These are phyloP conservation scores for Solenopsis fugax DNA, from an alignment of 1,140 invertebrate species.

Conservation along the genomic window DNA sequence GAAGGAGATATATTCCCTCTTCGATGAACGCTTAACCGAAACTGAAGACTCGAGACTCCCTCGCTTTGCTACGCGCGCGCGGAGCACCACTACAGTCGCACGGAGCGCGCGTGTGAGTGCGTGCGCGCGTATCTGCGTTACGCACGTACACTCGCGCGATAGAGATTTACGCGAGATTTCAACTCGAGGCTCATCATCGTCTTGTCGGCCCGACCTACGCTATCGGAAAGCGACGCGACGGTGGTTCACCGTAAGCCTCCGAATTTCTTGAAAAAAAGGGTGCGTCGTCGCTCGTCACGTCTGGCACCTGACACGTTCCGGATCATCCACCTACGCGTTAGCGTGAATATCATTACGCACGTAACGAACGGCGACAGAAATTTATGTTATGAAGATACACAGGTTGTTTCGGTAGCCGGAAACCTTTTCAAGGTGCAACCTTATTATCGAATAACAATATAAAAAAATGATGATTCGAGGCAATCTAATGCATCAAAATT, in stretches of 20 bases:
- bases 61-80: slow-evolving; percentile 68
- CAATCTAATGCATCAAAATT: background rate
- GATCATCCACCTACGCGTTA: slow-evolving; percentile 16
- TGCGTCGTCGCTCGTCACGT: background rate
- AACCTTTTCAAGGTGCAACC: background rate
- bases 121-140: background rate
- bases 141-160: background rate
- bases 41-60: slow-evolving; percentile 76
- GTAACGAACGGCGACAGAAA: background rate
- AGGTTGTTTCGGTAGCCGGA: background rate
- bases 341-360: background rate
- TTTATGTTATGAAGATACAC: background rate
- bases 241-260: background rate
- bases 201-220: slow-evolving; percentile 67
- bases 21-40: slow-evolving; percentile 71
- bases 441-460: background rate
- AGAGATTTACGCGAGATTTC: slow-evolving; percentile 69
- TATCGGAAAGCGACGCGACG: slow-evolving; percentile 35
- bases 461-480: background rate
- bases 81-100: slow-evolving; percentile 32
- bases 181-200: slow-evolving; percentile 69
- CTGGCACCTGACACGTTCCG: background rate
- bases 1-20: slow-evolving; percentile 67
- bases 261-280: slow-evolving; percentile 30
- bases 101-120: slow-evolving; percentile 30